Base-by-base conservation (phyloP, 2,888 invertebrate species). In the Drosophila hamatofila region DNA sequence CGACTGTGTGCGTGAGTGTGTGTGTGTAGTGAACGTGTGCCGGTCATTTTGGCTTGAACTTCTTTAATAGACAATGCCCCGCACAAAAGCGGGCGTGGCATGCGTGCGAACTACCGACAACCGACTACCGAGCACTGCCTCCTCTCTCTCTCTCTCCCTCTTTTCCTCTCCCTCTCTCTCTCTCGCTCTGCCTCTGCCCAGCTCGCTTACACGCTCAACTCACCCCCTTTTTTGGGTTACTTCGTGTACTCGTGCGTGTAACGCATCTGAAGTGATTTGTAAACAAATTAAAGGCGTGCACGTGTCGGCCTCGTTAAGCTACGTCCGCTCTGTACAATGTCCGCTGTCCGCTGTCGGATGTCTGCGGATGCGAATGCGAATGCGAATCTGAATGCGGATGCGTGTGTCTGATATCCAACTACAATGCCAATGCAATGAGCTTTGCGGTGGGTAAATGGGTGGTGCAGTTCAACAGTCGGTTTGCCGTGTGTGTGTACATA, bases 281-380 rank as follows among this genome's bases (percentile, higher is more conserved):
- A 92, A 92, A 92, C 92, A 92, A 92, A 92, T 92, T 92, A 92
- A 91, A 91, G 91, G 91, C 91, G 90, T 91, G 91, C 91, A 92
- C 92, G 92, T 92, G 92, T 90, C 92, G 88, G 81, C 80, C 89
- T 92, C 89, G 88, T 91, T 91, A 91, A 89, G 85, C 88, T 83
- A 39, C 39, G n/a, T n/a, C n/a, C 39, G 39, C 39, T 37, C 39
- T 37, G 35, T 37, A 16, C 42, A 6, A 76, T 81, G 83, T 75
- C 80, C 48, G n/a, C 25, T 16, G 46, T 23, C 23, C 44, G 7
- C 2, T 27, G 54, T 25, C 41, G n/a, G 39, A 35, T 48, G 49
- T 11, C 35, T 33, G 39, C 35, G 62, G 56, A 51, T 62, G 37
- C 56, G 75, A 21, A 54, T 61, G 41, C 52, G 75, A 23, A 55